Base-by-base conservation (phyloP, 1,140 invertebrate genomes). In the Diuraphis noxia region DNA sequence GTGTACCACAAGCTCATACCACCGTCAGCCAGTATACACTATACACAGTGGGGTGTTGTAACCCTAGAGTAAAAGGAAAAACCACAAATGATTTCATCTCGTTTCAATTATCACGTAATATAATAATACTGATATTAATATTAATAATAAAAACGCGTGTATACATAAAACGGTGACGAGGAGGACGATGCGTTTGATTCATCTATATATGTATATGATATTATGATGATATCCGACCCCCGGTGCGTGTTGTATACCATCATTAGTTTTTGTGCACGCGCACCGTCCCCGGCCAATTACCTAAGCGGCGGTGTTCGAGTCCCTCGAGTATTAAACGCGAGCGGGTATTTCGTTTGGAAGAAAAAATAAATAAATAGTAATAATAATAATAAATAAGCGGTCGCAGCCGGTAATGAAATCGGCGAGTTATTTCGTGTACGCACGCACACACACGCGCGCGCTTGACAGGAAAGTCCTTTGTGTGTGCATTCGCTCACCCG, bases 241-340 rank as follows among this genome's bases (percentile, higher is more conserved):
- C 19, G 34, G 77, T 21, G 34, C 77, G 77, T 38, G 34, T 81
- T 81, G 38, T n/a, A 6, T 43, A n/a, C 81, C 79, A 40, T 84
- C 81, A 23, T 36, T 86, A 86, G 84, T 86, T 49, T 36, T 10
- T 7, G 43, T 34, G 84, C n/a, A 34, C 84, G n/a, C 43, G 43
- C 25, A 0, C 36, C 21, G 79, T 36, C 34, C n/a, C 13, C 25
- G 84, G 84, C 84, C 84, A 86, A 86, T 86, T 86, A 86, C 43
- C n/a, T 86, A 86, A 86, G 21, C 41, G 82, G 30, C 82, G 82
- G 41, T 41, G 43, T n/a, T 23, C 84, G 84, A 86, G n/a, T 86
- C 84, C 84, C 84, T 49, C 43, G 41, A 21, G 43, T 34, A 81
- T 38, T 23, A 23, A 36, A 23, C 34, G 34, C 77, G 77, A 36